Conservation (phyloP, 2,888 invertebrate genomes). For the Athripsodes cinereus region DNA sequence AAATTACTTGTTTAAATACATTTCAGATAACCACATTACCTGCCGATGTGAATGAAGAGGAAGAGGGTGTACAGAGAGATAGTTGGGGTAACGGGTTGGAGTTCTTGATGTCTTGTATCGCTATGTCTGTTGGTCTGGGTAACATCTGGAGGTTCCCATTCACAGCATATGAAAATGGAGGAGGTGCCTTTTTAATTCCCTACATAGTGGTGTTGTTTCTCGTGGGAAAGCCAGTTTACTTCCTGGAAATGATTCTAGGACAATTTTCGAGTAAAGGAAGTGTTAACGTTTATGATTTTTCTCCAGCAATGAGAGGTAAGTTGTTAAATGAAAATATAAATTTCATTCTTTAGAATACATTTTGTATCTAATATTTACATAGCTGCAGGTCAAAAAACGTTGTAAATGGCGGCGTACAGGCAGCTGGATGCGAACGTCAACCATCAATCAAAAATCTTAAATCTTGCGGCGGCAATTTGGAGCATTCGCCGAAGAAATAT, state of each 20-base stretch:
- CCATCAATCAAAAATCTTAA: no score
- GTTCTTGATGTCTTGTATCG: conserved; percentile 59
- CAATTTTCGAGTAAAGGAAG: conserved; percentile 67
- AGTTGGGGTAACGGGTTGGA: conserved; percentile 57
- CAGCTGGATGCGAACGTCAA: no score
- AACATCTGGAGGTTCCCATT: conserved; percentile 65
- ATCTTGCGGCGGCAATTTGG: no score
- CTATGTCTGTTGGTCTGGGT: conserved; percentile 61
- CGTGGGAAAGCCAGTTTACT: conserved; percentile 64
- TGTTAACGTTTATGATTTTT: conserved; percentile 58
- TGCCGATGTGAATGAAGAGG: not conserved
- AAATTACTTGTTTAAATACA: not conserved
- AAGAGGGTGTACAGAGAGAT: conserved; percentile 28
- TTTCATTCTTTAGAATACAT: no score
- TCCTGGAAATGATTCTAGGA: conserved; percentile 65
- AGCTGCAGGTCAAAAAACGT: no score
- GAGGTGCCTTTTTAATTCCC: conserved; percentile 62
- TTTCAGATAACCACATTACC: not conserved
- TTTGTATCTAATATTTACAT: no score
- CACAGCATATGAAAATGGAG: conserved; percentile 60
- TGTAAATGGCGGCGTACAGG: no score
- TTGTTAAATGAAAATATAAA: no score
- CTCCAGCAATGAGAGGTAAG: conserved; percentile 64
- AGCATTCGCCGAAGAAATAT: no score
- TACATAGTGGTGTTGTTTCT: conserved; percentile 57